Percentiles rank a stretch among this genome's conserved stretches.
phyloP scores from a whole-genome alignment of 2,113 vertebrate genomes.

The Empidonax alnorum region DNA sequence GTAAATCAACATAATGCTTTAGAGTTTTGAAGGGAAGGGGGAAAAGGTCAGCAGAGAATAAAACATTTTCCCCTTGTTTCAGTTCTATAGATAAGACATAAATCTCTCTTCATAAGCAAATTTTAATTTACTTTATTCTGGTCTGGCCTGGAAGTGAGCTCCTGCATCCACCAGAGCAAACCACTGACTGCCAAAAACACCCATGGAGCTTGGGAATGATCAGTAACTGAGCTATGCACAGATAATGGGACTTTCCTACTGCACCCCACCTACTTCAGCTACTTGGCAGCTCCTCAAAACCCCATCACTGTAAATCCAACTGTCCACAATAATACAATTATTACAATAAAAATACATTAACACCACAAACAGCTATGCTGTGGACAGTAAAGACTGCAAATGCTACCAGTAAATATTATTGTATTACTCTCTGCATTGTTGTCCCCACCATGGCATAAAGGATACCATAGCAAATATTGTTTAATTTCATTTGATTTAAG shows the following conservation, averaged over 20 bases:
- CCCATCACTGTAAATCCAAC: not conserved
- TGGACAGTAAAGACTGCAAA: not conserved
- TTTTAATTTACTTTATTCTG: not conserved
- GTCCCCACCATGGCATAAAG: not conserved
- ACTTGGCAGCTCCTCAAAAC: not conserved
- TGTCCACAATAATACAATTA: not conserved
- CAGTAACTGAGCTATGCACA: not conserved
- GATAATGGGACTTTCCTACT: not conserved
- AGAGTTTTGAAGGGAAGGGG: not conserved
- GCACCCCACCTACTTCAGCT: not conserved
- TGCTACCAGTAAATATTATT: not conserved
- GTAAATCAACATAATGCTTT: not conserved
- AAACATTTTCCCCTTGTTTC: not conserved
- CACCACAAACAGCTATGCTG: not conserved
- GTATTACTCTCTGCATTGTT: not conserved
- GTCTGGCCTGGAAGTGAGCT: not conserved
- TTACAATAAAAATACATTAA: not conserved
- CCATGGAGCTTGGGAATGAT: not conserved
- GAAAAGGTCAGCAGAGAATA: not conserved
- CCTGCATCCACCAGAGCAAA: not conserved
- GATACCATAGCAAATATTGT: not conserved
- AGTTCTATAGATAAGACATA: not conserved
- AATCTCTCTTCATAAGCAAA: not conserved
- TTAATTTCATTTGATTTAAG: not conserved
- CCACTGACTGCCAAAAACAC: not conserved